Conservation (phyloP, 2,797 vertebrate species). For the Acomys russatus region DNA sequence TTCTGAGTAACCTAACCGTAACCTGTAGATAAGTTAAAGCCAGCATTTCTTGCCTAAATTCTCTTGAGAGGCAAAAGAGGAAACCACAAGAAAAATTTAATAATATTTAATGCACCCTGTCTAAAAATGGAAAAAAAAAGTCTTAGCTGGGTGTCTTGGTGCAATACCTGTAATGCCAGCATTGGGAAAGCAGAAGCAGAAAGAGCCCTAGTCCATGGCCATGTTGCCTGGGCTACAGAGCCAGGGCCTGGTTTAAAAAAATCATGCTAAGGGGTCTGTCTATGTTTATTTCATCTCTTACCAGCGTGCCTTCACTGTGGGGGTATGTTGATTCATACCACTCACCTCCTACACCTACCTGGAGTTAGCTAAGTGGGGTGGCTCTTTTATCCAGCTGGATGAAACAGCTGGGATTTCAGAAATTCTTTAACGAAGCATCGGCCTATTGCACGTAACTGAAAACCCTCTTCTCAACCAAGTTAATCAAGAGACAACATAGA, state of each 20-base stretch:
- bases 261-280: neutral
- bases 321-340: neutral
- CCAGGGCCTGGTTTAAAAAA: too few relatives aligned
- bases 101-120: constrained; percentile 16
- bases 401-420: constrained; percentile 60
- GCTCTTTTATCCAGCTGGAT: constrained; percentile 46
- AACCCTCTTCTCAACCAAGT: neutral
- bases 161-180: neutral
- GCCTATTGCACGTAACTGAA: neutral
- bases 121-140: neutral
- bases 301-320: neutral
- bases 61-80: neutral
- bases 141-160: neutral
- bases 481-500: neutral
- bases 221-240: neutral
- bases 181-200: neutral
- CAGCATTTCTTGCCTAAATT: neutral
- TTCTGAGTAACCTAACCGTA: constrained; percentile 12
- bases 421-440: neutral
- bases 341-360: neutral
- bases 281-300: constrained; percentile 40
- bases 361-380: neutral
- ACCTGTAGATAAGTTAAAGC: neutral
- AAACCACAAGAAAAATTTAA: constrained; percentile 37
- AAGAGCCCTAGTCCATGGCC: neutral